Conservation (phyloP, 2,888 invertebrate species). For the Tetramorium bicarinatum region DNA sequence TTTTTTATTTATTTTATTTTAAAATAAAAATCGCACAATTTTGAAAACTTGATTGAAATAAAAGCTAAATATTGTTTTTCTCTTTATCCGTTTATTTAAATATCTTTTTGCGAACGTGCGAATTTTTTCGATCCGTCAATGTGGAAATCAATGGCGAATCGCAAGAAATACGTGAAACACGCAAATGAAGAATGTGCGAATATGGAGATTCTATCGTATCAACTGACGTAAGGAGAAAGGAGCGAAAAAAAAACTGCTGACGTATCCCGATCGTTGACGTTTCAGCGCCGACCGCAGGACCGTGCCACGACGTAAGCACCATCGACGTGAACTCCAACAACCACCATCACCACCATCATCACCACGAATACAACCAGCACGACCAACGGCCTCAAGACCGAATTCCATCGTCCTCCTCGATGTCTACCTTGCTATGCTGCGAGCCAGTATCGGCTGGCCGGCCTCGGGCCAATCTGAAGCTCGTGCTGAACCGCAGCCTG, state of each 20-base stretch:
- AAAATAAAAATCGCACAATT: not conserved
- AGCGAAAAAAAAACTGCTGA: slow-evolving; percentile 20
- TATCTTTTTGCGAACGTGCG: not conserved
- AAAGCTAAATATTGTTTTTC: not conserved
- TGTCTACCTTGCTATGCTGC: slow-evolving; percentile 87
- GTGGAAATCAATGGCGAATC: not conserved
- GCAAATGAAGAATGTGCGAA: slow-evolving; percentile 2
- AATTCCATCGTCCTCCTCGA: slow-evolving; percentile 70
- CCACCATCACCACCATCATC: slow-evolving; percentile 53
- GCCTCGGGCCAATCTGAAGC: slow-evolving; percentile 88
- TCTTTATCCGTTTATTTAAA: not conserved
- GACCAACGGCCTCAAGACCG: slow-evolving; percentile 52
- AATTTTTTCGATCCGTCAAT: not conserved
- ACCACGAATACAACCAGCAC: slow-evolving; percentile 51
- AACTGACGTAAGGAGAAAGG: slow-evolving; percentile 38
- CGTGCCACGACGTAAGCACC: slow-evolving; percentile 76
- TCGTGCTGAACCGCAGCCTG: slow-evolving; percentile 88
- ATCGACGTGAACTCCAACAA: slow-evolving; percentile 73
- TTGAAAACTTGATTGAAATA: not conserved
- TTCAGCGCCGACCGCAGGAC: slow-evolving; percentile 70
- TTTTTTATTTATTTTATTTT: not conserved
- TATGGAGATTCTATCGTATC: slow-evolving; percentile 9
- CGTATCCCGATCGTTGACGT: slow-evolving; percentile 33
- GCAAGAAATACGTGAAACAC: not conserved
- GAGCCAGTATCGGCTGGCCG: slow-evolving; percentile 85